phyloP scores from a whole-genome alignment of 1,140 invertebrate species.

The Anoplophora glabripennis region DNA sequence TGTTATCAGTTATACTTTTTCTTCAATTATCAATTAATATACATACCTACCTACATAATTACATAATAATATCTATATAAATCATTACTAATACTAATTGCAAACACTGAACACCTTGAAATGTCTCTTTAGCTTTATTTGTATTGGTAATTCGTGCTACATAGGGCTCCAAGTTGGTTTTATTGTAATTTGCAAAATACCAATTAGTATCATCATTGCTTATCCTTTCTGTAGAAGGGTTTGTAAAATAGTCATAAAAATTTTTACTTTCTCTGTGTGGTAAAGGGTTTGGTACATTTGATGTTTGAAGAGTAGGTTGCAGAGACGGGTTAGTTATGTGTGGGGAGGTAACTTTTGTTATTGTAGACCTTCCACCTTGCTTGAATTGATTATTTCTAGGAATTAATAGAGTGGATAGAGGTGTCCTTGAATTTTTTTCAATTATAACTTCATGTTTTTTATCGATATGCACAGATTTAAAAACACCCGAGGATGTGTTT shows the following conservation, averaged over 20 bases:
- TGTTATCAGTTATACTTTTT: too few species aligned
- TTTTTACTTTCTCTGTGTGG: conserved; percentile 13
- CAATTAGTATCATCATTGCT: conserved; percentile 58
- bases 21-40: too few species aligned
- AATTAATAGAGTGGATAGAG: conserved; percentile 54
- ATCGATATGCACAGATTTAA: neutral
- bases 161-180: conserved; percentile 65
- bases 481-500: neutral
- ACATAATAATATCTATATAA: too few species aligned
- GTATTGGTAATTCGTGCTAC: conserved; percentile 9
- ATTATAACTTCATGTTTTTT: neutral
- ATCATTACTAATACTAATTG: too few species aligned
- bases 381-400: conserved; percentile 56
- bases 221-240: conserved; percentile 26
- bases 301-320: conserved; percentile 2
- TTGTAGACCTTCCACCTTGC: conserved; percentile 55
- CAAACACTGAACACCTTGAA: neutral
- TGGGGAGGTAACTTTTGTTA: conserved; percentile 61
- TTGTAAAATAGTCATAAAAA: conserved; percentile 17
- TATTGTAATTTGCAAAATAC: conserved; percentile 79
- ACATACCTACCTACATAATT: too few species aligned
- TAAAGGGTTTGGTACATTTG: neutral
- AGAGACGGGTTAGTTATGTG: conserved; percentile 35
- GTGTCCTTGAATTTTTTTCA: conserved; percentile 44
- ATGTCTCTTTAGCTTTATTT: neutral